These are phyloP conservation scores for Eilema caniola DNA, from an alignment of 2,888 invertebrate genomes.

Conservation along the genomic window DNA sequence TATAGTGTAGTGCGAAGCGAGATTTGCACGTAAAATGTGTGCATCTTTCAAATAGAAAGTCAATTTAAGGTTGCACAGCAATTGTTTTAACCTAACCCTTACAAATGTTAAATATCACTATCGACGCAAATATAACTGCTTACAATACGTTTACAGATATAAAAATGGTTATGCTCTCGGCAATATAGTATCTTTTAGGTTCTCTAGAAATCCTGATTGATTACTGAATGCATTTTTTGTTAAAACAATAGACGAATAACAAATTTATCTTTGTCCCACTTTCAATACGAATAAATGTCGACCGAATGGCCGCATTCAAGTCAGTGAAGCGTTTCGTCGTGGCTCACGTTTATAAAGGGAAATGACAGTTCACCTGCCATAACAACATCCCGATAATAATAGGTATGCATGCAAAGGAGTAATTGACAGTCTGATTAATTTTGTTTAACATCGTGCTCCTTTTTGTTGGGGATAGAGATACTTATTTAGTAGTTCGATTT, in stretches of 20 bases:
- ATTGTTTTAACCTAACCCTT: neutral
- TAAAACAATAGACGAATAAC: neutral
- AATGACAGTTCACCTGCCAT: neutral
- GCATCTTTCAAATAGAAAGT: neutral
- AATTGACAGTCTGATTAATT: neutral
- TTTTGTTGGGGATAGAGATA: neutral
- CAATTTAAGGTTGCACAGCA: neutral
- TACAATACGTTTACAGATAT: too few species aligned
- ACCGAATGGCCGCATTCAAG: neutral
- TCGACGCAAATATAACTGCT: too few species aligned
- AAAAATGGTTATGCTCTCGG: too few species aligned
- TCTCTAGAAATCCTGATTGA: too few species aligned
- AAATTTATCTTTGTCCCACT: neutral
- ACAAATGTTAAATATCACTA: too few species aligned
- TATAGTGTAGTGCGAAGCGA: too few species aligned
- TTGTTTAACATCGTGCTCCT: neutral
- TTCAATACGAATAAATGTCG: neutral
- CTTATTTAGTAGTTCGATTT: too few species aligned
- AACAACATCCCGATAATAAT: too few species aligned
- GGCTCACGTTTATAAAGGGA: slow-evolving; percentile 1
- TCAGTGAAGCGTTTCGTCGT: neutral
- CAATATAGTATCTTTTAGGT: too few species aligned
- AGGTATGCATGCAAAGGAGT: too few species aligned
- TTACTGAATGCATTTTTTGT: neutral
- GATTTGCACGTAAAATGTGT: too few species aligned